These are phyloP conservation scores for Lemur catta DNA, from an alignment of 2,797 vertebrate species.

Conservation along the genomic window DNA sequence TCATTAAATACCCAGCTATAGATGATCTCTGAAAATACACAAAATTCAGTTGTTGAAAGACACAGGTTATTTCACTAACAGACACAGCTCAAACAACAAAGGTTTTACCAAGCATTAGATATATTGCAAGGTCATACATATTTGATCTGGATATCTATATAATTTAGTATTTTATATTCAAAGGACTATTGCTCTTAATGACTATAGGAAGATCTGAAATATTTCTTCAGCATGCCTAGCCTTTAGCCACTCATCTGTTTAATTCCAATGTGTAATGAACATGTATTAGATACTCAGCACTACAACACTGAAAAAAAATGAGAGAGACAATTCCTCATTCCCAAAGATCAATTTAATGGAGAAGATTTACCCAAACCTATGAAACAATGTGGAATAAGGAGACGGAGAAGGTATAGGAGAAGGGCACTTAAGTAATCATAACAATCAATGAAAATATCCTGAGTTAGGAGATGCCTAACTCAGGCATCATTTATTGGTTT, in stretches of 20 bases:
- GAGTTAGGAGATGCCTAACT: neutral
- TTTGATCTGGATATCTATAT: neutral
- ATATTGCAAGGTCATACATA: neutral
- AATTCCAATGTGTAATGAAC: neutral
- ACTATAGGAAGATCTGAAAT: neutral
- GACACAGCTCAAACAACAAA: neutral
- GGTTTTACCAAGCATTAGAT: neutral
- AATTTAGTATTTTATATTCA: neutral
- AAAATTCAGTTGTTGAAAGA: conserved; percentile 58
- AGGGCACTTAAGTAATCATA: neutral
- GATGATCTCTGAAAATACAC: conserved; percentile 90
- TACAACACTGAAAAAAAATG: neutral
- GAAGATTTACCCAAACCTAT: neutral
- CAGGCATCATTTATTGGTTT: neutral
- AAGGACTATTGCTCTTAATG: neutral
- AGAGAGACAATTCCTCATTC: neutral
- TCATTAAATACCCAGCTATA: conserved; percentile 99
- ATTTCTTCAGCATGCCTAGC: neutral
- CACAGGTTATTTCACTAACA: neutral
- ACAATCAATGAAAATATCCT: neutral
- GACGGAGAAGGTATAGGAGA: neutral
- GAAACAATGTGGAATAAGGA: neutral
- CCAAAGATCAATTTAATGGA: neutral
- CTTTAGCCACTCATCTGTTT: neutral
- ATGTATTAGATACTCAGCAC: neutral